Conservation (phyloP, 2,797 vertebrate genomes). For the Mustela erminea region DNA sequence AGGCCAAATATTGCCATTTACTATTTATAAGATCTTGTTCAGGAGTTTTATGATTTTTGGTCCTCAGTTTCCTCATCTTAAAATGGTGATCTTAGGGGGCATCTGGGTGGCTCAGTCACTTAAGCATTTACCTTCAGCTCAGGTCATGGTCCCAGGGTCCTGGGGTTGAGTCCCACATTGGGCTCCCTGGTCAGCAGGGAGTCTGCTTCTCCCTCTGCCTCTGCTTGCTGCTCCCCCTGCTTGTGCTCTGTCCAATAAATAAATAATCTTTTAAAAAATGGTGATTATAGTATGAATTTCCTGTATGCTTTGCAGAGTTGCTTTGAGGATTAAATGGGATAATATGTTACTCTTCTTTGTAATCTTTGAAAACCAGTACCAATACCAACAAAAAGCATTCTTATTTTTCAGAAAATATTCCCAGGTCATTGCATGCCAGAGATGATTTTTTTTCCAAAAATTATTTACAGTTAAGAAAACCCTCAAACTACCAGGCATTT, state of each 20-base stretch:
- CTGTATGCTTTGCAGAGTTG: neutral
- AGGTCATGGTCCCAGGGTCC: no score
- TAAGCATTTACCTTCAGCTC: no score
- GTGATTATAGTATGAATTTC: neutral
- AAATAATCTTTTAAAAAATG: neutral
- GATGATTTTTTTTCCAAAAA: neutral
- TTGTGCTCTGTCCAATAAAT: no score
- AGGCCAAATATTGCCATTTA: neutral
- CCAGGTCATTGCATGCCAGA: neutral
- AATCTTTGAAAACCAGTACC: conserved; percentile 11
- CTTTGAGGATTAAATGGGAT: neutral
- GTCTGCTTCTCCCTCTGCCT: no score
- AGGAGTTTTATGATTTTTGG: neutral
- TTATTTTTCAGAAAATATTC: conserved; percentile 42
- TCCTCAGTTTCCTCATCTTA: conserved; percentile 26
- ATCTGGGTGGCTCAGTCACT: no score
- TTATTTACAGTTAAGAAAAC: neutral
- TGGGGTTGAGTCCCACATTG: no score
- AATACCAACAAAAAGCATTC: neutral
- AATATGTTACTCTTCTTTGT: neutral
- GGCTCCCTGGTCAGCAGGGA: no score
- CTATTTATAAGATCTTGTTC: neutral
- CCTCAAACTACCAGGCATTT: neutral
- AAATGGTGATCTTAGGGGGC: neutral
- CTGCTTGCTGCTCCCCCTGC: no score